Conservation (phyloP, 2,797 vertebrate species). For the Limosa lapponica region DNA sequence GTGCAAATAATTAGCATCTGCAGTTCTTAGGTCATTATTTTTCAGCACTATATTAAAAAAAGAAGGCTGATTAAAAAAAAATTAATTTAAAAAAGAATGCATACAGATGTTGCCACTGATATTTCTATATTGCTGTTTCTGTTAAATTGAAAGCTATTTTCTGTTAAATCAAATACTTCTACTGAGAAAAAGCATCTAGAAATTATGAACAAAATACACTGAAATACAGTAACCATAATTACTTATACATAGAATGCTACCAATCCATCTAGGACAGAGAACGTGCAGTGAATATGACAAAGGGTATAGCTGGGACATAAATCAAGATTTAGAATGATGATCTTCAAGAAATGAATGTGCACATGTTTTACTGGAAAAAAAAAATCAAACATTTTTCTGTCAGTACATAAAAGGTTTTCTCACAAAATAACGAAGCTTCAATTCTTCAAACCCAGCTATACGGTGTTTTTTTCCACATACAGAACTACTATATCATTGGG, state of each 20-base stretch:
- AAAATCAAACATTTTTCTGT: background rate
- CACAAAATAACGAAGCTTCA: background rate
- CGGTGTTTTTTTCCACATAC: background rate
- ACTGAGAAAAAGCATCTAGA: background rate
- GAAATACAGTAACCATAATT: background rate
- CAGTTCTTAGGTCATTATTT: background rate
- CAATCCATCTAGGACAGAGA: background rate
- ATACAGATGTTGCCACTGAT: background rate
- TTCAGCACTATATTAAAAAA: background rate
- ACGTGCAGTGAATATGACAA: background rate
- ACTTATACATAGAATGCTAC: background rate
- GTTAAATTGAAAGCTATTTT: background rate
- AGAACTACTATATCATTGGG: background rate
- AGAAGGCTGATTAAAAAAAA: background rate
- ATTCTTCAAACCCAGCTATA: background rate
- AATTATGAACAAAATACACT: background rate
- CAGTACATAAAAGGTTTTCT: background rate
- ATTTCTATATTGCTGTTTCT: background rate
- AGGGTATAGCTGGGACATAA: background rate
- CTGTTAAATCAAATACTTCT: background rate
- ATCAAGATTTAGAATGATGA: background rate
- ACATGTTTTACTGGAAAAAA: background rate
- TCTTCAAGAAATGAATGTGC: background rate
- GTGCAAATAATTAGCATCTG: background rate
- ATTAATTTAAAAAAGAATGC: background rate